Evolutionary conservation across 2,113 vertebrate species (phyloP).

Genomic region (Hemicordylus capensis): DNA sequence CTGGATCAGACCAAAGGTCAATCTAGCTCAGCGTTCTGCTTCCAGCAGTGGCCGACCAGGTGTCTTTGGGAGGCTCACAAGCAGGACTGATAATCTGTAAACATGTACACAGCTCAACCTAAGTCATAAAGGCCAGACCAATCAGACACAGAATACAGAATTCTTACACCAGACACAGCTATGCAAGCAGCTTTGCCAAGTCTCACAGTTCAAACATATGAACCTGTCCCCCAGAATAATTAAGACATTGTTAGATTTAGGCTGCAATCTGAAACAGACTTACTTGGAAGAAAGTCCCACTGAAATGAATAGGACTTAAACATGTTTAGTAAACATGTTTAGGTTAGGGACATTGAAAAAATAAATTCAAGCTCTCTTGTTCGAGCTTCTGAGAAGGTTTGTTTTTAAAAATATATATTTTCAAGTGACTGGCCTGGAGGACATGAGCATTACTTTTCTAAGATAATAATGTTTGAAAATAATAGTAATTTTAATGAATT

Average conservation of each 20-base stretch:
- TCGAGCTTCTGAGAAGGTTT: background rate
- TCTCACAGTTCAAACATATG: background rate
- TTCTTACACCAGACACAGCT: background rate
- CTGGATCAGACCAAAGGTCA: background rate
- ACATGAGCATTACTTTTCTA: background rate
- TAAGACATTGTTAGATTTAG: background rate
- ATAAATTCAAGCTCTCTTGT: background rate
- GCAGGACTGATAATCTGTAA: background rate
- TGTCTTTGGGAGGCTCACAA: background rate
- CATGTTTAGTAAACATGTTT: background rate
- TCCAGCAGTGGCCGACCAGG: background rate
- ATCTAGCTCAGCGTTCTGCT: background rate
- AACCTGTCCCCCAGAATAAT: background rate
- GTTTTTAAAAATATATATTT: no score
- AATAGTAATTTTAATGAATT: background rate
- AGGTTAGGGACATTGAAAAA: background rate
- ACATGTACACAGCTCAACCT: constrained; percentile 6
- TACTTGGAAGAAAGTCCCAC: background rate
- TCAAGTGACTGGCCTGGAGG: background rate
- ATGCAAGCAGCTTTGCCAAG: background rate
- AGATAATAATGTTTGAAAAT: background rate
- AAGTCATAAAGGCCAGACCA: background rate
- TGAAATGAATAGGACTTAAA: background rate
- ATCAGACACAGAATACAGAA: background rate
- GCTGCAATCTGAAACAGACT: background rate